These are phyloP conservation scores for Amphiura filiformis DNA, from an alignment of 35 echinoderm and acorn worm species.

Conservation along the genomic window DNA sequence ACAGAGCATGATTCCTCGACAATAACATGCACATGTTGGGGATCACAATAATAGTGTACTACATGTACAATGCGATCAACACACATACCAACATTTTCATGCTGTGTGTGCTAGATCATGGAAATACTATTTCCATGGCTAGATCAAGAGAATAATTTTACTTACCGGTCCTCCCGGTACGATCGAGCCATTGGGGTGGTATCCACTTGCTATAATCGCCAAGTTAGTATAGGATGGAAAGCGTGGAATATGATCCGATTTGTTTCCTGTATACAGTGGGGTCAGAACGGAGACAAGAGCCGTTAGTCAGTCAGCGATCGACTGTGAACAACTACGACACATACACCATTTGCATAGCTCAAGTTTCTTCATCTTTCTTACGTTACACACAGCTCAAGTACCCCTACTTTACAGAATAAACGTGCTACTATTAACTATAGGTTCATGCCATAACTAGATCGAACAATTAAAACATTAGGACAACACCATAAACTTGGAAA, in stretches of 20 bases:
- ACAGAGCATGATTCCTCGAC: too few species aligned
- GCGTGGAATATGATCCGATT: constrained; percentile 49
- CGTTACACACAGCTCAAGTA: background rate
- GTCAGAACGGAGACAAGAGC: background rate
- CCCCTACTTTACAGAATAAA: background rate
- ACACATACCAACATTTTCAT: too few species aligned
- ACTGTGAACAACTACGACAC: constrained; percentile 10
- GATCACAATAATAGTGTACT: too few species aligned
- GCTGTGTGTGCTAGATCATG: too few species aligned
- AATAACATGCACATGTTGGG: too few species aligned
- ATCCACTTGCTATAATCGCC: constrained; percentile 45
- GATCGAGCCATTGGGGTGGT: constrained; percentile 59
- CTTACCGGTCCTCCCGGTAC: constrained; percentile 48
- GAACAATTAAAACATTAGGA: background rate
- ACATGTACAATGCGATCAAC: too few species aligned
- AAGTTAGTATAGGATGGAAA: constrained; percentile 42
- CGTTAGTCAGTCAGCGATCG: constrained; percentile 6
- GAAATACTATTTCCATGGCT: too few species aligned
- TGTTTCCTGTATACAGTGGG: constrained; percentile 35
- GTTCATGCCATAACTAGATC: background rate
- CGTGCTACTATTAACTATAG: background rate
- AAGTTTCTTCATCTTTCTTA: background rate
- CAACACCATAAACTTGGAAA: background rate
- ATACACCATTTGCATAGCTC: background rate
- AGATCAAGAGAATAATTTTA: background rate